A percentile compares a stretch with the other conserved stretches of the same genome.
Evolutionary conservation across 2,113 vertebrate genomes (phyloP).

Genomic region (Mandrillus leucophaeus): DNA sequence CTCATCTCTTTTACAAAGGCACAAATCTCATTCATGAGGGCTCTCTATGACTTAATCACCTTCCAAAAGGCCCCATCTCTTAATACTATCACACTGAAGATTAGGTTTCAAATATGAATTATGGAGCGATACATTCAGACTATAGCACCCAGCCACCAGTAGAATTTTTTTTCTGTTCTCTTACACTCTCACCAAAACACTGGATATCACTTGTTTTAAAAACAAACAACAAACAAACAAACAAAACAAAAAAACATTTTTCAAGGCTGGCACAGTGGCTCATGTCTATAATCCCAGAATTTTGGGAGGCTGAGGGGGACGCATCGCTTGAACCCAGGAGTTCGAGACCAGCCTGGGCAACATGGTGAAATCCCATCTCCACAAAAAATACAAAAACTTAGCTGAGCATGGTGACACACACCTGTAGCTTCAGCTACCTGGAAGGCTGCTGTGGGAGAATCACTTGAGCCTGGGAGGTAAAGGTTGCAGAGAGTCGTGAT

Average conservation of each 20-base stretch:
- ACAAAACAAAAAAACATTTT: too few species aligned
- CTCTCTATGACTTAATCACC: neutral
- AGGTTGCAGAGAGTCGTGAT: neutral
- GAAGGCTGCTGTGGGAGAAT: neutral
- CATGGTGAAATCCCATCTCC: neutral
- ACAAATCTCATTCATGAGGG: neutral
- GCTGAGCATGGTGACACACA: neutral
- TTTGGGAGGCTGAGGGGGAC: neutral
- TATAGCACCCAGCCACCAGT: neutral
- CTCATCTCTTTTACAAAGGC: neutral
- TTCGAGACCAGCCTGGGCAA: neutral
- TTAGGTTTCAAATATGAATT: neutral
- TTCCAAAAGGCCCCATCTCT: neutral
- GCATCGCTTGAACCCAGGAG: neutral
- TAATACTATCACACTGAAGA: too few species aligned
- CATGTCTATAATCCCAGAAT: neutral
- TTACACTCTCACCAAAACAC: neutral
- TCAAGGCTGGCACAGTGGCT: neutral
- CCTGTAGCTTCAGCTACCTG: neutral
- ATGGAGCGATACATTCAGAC: neutral
- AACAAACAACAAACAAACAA: neutral
- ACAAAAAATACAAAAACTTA: neutral
- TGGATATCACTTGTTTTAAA: neutral
- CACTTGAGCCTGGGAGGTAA: neutral
- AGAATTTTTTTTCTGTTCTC: neutral